These are phyloP conservation scores for Palythoa heliodiscus DNA, from an alignment of 92 coral and sea anemone species.

Conservation along the genomic window DNA sequence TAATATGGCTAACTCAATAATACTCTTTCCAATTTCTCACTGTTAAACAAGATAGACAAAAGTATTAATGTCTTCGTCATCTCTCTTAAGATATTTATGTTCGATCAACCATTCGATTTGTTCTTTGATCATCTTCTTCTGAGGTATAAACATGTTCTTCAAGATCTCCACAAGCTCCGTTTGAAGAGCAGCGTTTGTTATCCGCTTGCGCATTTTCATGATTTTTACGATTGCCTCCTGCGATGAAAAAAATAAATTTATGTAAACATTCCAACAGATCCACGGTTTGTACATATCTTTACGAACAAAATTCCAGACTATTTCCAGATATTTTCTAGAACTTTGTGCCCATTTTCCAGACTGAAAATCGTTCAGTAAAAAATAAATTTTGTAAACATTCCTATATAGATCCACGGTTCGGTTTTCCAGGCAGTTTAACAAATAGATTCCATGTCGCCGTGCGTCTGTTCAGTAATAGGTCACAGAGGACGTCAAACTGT, in stretches of 20 bases:
- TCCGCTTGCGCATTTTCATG: conserved; percentile 95
- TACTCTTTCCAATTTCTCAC: neutral
- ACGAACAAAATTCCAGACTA: no score
- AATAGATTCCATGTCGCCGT: no score
- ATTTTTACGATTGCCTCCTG: conserved; percentile 98
- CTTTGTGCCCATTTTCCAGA: no score
- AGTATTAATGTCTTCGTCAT: conserved; percentile 90
- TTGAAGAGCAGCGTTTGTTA: conserved; percentile 95
- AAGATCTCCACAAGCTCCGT: conserved; percentile 96
- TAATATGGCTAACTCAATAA: neutral
- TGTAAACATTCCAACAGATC: no score
- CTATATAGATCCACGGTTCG: no score
- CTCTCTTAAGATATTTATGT: conserved; percentile 91
- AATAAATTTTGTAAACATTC: no score
- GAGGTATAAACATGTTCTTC: conserved; percentile 99
- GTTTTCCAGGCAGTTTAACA: no score
- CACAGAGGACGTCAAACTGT: no score
- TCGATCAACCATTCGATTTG: conserved; percentile 98
- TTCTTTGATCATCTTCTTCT: conserved; percentile 98
- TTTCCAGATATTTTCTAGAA: no score
- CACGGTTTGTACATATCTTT: neutral
- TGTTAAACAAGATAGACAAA: conserved; percentile 81
- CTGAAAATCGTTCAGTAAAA: no score
- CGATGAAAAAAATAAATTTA: neutral
- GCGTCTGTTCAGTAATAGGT: no score